Conservation (phyloP, 2,797 vertebrate species). For the Semaprochilodus insignis region DNA sequence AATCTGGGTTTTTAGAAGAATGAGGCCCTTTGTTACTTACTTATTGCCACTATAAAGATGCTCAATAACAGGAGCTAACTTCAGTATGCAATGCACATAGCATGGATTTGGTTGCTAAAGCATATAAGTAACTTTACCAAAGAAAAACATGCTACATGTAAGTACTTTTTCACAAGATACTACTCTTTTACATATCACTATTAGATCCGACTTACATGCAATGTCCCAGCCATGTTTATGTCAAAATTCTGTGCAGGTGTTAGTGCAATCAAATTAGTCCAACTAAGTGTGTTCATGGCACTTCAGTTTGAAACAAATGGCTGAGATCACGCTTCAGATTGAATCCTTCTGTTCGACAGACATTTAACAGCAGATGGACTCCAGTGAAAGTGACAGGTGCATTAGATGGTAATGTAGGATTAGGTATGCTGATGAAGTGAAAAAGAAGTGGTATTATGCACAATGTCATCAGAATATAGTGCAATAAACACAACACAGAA, state of each 20-base stretch:
- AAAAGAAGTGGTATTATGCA: background rate
- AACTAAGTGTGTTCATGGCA: background rate
- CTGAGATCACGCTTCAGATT: background rate
- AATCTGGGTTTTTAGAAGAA: too few relatives aligned
- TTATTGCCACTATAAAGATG: too few relatives aligned
- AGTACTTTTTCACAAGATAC: background rate
- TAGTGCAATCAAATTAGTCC: background rate
- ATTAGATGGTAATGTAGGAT: background rate
- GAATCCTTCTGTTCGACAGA: background rate
- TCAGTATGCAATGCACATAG: too few relatives aligned
- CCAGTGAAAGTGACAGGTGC: background rate
- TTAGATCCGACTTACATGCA: background rate
- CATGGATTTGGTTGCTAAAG: too few relatives aligned
- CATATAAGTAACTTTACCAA: background rate
- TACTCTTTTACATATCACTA: background rate
- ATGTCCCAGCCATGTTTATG: background rate
- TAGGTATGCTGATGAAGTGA: background rate
- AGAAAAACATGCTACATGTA: background rate
- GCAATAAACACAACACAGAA: background rate
- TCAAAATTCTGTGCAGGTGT: background rate
- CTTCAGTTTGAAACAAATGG: background rate
- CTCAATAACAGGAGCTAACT: too few relatives aligned
- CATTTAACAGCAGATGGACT: background rate
- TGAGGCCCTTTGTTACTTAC: too few relatives aligned
- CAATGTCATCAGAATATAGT: background rate